Conservation (phyloP, 2,888 invertebrate genomes). For the Andrena bucephala region DNA sequence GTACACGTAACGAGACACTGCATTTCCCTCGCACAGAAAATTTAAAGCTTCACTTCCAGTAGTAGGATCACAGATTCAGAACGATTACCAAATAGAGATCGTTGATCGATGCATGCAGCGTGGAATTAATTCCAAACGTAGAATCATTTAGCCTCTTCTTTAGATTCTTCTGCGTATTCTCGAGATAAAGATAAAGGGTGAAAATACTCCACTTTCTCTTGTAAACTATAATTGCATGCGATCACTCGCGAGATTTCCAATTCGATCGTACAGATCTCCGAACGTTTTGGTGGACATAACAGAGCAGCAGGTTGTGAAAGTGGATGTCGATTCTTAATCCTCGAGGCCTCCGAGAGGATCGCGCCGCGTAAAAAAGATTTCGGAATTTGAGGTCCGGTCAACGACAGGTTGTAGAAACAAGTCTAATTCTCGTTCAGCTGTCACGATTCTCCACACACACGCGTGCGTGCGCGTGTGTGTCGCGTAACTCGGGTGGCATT, state of each 20-base stretch:
- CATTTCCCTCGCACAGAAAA: neutral
- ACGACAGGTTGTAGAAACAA: slow-evolving; percentile 42
- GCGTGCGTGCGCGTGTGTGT: neutral
- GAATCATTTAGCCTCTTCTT: no score
- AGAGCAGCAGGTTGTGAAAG: slow-evolving; percentile 15
- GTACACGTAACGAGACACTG: slow-evolving; percentile 28
- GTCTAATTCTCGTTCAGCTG: slow-evolving; percentile 47
- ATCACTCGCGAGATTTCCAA: neutral
- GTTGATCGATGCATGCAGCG: neutral
- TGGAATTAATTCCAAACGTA: neutral
- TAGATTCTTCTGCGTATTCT: no score
- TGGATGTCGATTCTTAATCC: slow-evolving; percentile 12
- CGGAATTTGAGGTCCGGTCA: slow-evolving; percentile 5
- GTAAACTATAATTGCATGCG: neutral
- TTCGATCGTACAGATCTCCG: neutral
- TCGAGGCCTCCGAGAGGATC: neutral
- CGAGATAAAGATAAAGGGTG: no score
- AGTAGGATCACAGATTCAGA: neutral
- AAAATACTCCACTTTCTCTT: no score
- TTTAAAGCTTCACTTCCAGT: neutral
- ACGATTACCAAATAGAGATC: neutral
- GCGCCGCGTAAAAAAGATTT: slow-evolving; percentile 15
- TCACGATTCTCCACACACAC: neutral
- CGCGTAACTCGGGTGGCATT: slow-evolving; percentile 60
- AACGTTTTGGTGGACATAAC: slow-evolving; percentile 14